Evolutionary conservation across 2,888 invertebrate genomes (phyloP).

Genomic region (Nomada fucata): DNA sequence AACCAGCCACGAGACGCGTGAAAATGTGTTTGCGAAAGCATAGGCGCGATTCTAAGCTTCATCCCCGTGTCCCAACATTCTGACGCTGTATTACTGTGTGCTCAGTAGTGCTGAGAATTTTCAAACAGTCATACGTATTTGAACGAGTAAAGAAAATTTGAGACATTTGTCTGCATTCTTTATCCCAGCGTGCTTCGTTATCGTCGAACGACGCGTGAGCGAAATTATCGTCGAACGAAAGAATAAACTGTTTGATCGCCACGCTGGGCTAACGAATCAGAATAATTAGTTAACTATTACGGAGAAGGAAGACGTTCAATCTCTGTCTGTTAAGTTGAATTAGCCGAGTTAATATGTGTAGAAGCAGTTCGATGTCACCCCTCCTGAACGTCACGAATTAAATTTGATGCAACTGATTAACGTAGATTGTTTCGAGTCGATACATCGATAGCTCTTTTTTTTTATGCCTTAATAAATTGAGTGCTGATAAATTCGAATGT

Average conservation of each 20-base stretch:
- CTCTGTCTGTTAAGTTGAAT: constrained; percentile 57
- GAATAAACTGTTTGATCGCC: not conserved
- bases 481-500: not conserved
- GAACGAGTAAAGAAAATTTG: constrained; percentile 42
- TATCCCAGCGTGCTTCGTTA: constrained; percentile 12
- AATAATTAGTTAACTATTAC: constrained; percentile 43
- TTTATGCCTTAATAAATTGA: not conserved
- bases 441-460: constrained; percentile 40
- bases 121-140: constrained; percentile 51
- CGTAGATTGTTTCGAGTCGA: constrained; percentile 58
- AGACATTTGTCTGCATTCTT: constrained; percentile 13
- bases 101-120: constrained; percentile 65
- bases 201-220: not conserved
- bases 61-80: constrained; percentile 47
- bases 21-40: not conserved
- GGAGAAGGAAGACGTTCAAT: constrained; percentile 54
- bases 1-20: not conserved
- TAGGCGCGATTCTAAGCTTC: constrained; percentile 57
- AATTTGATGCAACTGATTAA: constrained; percentile 64
- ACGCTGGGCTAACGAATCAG: constrained; percentile 28
- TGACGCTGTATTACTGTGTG: constrained; percentile 62
- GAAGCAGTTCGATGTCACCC: constrained; percentile 70
- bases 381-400: constrained; percentile 61
- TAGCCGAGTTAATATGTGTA: constrained; percentile 68
- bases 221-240: not conserved